Evolutionary conservation across 2,888 invertebrate genomes (phyloP), one percentile per base, ranked within the genome.

Genomic region (Drosophila testacea): DNA sequence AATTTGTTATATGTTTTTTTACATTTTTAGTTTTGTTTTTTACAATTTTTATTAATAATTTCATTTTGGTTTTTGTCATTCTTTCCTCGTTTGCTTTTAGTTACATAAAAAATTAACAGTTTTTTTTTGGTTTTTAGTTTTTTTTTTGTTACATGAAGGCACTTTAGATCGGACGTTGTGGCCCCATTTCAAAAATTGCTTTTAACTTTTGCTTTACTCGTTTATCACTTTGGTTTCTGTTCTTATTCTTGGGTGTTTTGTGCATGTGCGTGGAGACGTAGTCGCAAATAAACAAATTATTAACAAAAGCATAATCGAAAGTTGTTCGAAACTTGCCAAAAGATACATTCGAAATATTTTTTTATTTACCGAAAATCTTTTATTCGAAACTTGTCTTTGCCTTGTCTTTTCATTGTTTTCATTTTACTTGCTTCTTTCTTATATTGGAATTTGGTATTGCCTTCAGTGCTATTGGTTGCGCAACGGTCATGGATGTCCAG

Each of bases 91-190:
- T 80, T 76, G 72, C 59, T 83, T 92, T 93, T 94, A 94, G 70
- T 95, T 95, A 95, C 95, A 95, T 95, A 96, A 95, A 96, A 96
- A 96, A 95, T 94, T 95, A 96, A 96, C 95, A 95, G 94, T 93
- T 91, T 88, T 83, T 77, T 71, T 86, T 89, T 69, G 30, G 52
- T 93, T 89, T 89, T 85, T 83, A 69, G 62, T 83, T 72, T 81
- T 86, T 87, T 83, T 81, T 86, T 87, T 85, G 79, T 90, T 90
- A 89, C 88, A 95, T 96, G 97, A 97, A 97, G 97, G 97, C 97
- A 97, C 97, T 96, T 97, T 95, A 95, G 96, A 95, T 95, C 96
- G 96, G 97, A 97, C 97, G 96, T 96, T 95, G 95, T 95, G 96
- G 96, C 96, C 96, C 96, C 96, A 95, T 95, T 95, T 94, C 94